A percentile compares a stretch with the other conserved stretches of the same genome.
Evolutionary conservation across 2,113 vertebrate species (phyloP).

Genomic region (Oplegnathus fasciatus): DNA sequence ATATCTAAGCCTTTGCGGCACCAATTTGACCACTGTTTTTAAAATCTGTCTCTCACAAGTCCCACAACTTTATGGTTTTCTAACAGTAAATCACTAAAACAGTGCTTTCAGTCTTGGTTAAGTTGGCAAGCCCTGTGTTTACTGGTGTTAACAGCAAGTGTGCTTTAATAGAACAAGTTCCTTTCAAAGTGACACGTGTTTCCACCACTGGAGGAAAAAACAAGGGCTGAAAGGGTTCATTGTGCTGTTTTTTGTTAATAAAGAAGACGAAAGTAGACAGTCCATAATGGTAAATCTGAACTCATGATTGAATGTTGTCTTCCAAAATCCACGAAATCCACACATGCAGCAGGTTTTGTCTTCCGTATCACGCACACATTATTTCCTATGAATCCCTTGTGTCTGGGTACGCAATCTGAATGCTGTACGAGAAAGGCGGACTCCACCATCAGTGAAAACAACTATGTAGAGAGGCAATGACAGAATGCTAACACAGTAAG

Average conservation of each 20-base stretch:
- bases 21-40: neutral
- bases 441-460: slow-evolving; percentile 4
- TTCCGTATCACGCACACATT: neutral
- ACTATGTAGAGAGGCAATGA: neutral
- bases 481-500: slow-evolving; percentile 2
- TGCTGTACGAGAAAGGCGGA: neutral
- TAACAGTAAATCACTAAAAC: neutral
- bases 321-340: fast-evolving
- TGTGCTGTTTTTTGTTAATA: neutral
- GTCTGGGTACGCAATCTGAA: neutral
- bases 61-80: neutral
- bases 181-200: neutral
- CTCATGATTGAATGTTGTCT: neutral
- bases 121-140: neutral
- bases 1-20: neutral
- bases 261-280: neutral
- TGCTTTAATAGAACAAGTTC: neutral
- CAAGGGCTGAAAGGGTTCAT: neutral
- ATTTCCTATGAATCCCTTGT: neutral
- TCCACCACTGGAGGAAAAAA: neutral
- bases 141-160: too few species aligned
- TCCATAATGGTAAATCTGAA: neutral
- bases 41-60: neutral
- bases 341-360: neutral
- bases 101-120: neutral